Base-by-base conservation (phyloP, 2,888 invertebrate species). In the Chrysina gloriosa region DNA sequence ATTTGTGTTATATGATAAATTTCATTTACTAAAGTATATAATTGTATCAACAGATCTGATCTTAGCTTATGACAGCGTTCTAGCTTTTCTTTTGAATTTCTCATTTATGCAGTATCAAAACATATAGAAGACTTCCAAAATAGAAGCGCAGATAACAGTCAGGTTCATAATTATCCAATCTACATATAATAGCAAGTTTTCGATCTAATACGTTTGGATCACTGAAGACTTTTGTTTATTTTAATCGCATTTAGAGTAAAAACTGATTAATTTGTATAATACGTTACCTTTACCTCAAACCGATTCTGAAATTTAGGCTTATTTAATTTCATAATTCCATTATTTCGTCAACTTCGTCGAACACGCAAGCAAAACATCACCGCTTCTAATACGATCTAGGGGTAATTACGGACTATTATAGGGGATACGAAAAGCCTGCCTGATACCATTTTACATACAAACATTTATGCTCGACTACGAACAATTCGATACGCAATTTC, bases 401-500 rank as follows among this genome's bases (percentile, higher is more conserved):
- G 29, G 34, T 52, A 52, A 52, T 52, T 52, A 52, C 52, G 29
- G 4, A 29, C 52, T 19, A 52, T 52, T 52, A 52, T 31, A 31
- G 9, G 31, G 29, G 52, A 29, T 16, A 19, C 31, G 52, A 27
- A 11, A 27, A n/a, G 31, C 16, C 11, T 16, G 2, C 11, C 9
- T 31, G 16, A 31, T 31, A 7, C 3, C 21, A 2, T 6, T 29
- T 27, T 52, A 27, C 31, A 52, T 29, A 25, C 11, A 31, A 9
- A 16, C 9, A 52, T 52, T 9, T 14, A 52, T 31, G 34, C n/a
- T 19, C 19, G 6, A 4, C 21, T 9, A 31, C 31, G 34, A 52
- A 52, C 52, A 52, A 52, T 52, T 52, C 52, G 52, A 52, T 52
- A 52, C 31, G 52, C 16, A 52, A 52, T 52, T 52, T 29, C 34